Evolutionary conservation across 35 echinoderm and acorn worm species (phyloP).

Genomic region (Apostichopus parvimensis): DNA sequence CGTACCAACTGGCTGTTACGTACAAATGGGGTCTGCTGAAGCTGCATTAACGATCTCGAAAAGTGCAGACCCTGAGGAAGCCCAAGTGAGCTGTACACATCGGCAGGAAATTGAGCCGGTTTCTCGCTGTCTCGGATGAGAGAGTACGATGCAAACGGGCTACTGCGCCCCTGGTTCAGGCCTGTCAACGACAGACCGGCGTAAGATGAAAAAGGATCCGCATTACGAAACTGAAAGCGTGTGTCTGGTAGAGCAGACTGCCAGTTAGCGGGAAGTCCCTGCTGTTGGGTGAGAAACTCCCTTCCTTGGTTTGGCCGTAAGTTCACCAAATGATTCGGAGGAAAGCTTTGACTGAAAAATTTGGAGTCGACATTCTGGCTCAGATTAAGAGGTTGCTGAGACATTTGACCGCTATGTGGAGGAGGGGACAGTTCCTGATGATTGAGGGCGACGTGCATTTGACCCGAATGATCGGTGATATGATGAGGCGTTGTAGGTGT

Average conservation of each 20-base stretch:
- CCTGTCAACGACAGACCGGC: conserved; percentile 27
- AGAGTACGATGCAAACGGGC: conserved; percentile 53
- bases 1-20: conserved; percentile 7
- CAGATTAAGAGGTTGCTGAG: conserved; percentile 76
- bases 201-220: conserved; percentile 20
- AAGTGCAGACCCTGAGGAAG: conserved; percentile 31
- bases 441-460: conserved; percentile 23
- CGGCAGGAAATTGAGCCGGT: conserved; percentile 16
- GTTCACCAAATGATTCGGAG: background rate
- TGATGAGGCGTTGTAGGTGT: conserved; percentile 49
- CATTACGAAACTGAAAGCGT: conserved; percentile 34
- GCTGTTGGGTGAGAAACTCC: conserved; percentile 55
- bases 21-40: conserved; percentile 31
- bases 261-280: conserved; percentile 43
- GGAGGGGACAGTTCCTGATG: conserved; percentile 53
- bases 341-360: conserved; percentile 62
- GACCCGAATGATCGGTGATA: background rate
- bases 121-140: conserved; percentile 25
- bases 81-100: conserved; percentile 49
- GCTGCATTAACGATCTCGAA: conserved; percentile 49
- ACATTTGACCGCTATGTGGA: conserved; percentile 24
- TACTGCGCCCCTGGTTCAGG: conserved; percentile 32
- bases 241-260: conserved; percentile 2
- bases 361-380: conserved; percentile 74
- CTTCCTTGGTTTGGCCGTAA: conserved; percentile 53